A percentile compares a stretch with the other conserved stretches of the same genome.
Conservation (phyloP, 2,113 vertebrate genomes). For the Elaphurus davidianus region DNA sequence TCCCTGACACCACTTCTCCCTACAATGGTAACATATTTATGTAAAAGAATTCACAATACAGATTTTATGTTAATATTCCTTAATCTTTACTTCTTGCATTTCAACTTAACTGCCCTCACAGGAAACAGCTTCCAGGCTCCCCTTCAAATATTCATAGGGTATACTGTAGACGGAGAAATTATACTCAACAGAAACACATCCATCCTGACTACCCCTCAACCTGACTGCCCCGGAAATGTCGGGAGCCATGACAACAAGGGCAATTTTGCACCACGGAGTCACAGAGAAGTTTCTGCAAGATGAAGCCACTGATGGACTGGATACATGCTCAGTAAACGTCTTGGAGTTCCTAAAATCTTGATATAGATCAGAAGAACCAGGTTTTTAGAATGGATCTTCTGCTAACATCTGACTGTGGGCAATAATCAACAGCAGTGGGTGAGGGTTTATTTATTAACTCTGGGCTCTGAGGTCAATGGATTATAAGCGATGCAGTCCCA, state of each 20-base stretch:
- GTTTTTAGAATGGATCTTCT: background rate
- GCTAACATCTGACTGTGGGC: background rate
- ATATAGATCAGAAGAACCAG: background rate
- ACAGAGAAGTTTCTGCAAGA: background rate
- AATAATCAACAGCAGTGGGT: background rate
- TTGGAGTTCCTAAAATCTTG: background rate
- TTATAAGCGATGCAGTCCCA: background rate
- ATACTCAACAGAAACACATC: background rate
- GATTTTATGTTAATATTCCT: constrained; percentile 55
- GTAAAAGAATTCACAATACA: constrained; percentile 34
- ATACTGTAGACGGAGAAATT: background rate
- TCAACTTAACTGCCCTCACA: constrained; percentile 42
- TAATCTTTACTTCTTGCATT: constrained; percentile 59
- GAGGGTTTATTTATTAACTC: background rate
- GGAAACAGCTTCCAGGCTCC: constrained; percentile 45
- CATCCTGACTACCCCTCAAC: background rate
- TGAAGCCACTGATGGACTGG: background rate
- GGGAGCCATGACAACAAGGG: background rate
- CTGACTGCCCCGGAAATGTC: background rate
- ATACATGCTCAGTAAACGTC: background rate
- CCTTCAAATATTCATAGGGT: constrained; percentile 41
- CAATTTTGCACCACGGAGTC: background rate
- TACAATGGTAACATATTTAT: constrained; percentile 34
- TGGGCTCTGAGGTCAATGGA: background rate
- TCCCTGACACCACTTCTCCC: constrained; percentile 20